Evolutionary conservation across 64 coral and sea anemone species (phyloP).

Genomic region (Montipora efflorescens): DNA sequence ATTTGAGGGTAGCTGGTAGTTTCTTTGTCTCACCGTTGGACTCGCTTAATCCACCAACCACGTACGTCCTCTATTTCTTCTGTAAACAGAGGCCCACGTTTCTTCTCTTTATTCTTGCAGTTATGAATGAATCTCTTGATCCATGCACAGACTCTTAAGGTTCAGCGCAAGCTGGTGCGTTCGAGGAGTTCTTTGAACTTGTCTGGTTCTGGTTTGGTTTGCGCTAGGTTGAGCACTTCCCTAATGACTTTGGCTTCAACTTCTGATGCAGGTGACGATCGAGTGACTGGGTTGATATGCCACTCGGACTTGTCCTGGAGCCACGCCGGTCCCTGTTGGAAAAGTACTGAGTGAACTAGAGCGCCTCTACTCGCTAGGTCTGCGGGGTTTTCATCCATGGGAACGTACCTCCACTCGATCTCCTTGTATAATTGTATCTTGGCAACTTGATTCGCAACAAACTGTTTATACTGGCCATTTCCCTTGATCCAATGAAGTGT

Average conservation of each 20-base stretch:
- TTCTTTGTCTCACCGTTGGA: constrained; percentile 32
- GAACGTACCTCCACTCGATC: background rate
- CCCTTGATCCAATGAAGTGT: constrained; percentile 9
- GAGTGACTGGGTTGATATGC: constrained; percentile 26
- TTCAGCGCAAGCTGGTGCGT: background rate
- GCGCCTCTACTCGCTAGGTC: background rate
- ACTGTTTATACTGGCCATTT: constrained; percentile 13
- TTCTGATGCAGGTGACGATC: constrained; percentile 22
- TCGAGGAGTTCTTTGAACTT: constrained; percentile 5
- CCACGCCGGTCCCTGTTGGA: background rate
- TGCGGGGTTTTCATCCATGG: background rate
- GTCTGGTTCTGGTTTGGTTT: too few species aligned
- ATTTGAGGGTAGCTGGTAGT: background rate
- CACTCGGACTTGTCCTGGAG: background rate
- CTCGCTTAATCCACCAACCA: constrained; percentile 44
- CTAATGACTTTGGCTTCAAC: constrained; percentile 6
- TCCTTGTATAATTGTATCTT: constrained; percentile 1
- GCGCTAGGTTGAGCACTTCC: constrained; percentile 13
- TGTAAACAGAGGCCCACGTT: background rate
- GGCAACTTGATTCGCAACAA: background rate
- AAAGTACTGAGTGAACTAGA: background rate
- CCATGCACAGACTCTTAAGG: constrained; percentile 16
- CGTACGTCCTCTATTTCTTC: constrained; percentile 37
- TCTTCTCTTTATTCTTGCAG: constrained; percentile 6
- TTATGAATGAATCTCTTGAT: constrained; percentile 30